Evolutionary conservation across 2,888 invertebrate species (phyloP).

Genomic region (Lepetodrilus schrolli): DNA sequence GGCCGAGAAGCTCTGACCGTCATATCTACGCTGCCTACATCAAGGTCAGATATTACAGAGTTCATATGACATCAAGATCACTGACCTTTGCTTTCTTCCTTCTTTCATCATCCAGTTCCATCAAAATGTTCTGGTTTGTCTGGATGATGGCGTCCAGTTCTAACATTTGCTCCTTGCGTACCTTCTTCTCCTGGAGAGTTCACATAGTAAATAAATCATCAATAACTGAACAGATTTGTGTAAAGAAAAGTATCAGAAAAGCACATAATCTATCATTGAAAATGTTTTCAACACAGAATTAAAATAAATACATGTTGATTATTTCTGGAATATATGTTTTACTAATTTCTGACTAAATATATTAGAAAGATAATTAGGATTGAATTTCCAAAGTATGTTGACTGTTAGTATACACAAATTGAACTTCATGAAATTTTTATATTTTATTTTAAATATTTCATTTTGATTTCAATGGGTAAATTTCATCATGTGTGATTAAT

Average conservation of each 20-base stretch:
- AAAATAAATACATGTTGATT: too few relatives aligned
- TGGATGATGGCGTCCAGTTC: conserved; percentile 64
- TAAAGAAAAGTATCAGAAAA: neutral
- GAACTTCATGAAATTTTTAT: too few relatives aligned
- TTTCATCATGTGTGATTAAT: too few relatives aligned
- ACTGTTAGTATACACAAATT: too few relatives aligned
- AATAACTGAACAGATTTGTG: neutral
- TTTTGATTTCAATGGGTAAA: too few relatives aligned
- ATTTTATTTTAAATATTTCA: too few relatives aligned
- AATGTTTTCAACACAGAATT: neutral
- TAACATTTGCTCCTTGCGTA: conserved; percentile 64
- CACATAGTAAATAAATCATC: neutral
- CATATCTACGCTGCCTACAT: neutral
- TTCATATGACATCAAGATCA: neutral
- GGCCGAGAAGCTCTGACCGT: too few relatives aligned
- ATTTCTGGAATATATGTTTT: too few relatives aligned
- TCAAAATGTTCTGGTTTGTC: conserved; percentile 49
- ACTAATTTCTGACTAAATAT: too few relatives aligned
- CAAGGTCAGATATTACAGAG: neutral
- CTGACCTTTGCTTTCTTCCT: conserved; percentile 67
- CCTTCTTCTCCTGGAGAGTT: conserved; percentile 67
- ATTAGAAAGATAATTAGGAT: too few relatives aligned
- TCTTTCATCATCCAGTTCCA: conserved; percentile 51
- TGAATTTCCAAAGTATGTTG: too few relatives aligned
- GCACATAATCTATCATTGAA: too few relatives aligned